phyloP scores from a whole-genome alignment of 53 echinoderm and acorn worm species.

The Crossaster papposus region DNA sequence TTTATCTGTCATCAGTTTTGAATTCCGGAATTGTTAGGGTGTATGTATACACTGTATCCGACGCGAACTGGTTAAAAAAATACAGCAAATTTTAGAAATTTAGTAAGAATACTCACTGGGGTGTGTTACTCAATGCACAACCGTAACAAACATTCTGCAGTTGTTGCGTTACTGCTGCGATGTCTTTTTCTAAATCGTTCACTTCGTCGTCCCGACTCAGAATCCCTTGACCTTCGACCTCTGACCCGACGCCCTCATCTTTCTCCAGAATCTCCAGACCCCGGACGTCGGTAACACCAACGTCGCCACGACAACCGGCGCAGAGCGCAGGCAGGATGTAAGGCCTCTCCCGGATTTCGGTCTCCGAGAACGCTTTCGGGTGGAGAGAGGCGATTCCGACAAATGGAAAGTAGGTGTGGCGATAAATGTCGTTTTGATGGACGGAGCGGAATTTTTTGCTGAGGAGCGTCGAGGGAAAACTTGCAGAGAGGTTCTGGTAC shows the following conservation, averaged over 20 bases:
- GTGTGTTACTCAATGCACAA: slow-evolving; percentile 70
- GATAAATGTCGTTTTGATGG: neutral
- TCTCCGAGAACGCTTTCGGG: slow-evolving; percentile 74
- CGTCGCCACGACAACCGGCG: slow-evolving; percentile 68
- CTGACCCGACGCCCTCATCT: slow-evolving; percentile 31
- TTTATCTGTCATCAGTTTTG: no score
- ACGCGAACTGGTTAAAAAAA: no score
- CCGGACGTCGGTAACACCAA: neutral
- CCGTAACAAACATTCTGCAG: slow-evolving; percentile 66
- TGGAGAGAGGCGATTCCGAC: slow-evolving; percentile 78
- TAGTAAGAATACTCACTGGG: slow-evolving; percentile 72
- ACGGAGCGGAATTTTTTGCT: slow-evolving; percentile 32
- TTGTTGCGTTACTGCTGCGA: slow-evolving; percentile 27
- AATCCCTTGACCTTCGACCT: slow-evolving; percentile 34
- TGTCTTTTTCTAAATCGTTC: slow-evolving; percentile 5
- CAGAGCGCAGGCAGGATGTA: slow-evolving; percentile 74
- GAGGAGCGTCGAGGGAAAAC: slow-evolving; percentile 68
- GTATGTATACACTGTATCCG: no score
- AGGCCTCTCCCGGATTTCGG: slow-evolving; percentile 66
- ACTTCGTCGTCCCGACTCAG: slow-evolving; percentile 12
- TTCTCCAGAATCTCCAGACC: slow-evolving; percentile 28
- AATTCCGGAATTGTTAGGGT: no score
- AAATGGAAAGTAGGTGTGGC: slow-evolving; percentile 79
- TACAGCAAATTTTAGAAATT: neutral
- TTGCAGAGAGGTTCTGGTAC: slow-evolving; percentile 66